Percentiles rank a stretch among this genome's conserved stretches.
Conservation (phyloP, 2,888 invertebrate species). For the Pseudococcus longispinus region DNA sequence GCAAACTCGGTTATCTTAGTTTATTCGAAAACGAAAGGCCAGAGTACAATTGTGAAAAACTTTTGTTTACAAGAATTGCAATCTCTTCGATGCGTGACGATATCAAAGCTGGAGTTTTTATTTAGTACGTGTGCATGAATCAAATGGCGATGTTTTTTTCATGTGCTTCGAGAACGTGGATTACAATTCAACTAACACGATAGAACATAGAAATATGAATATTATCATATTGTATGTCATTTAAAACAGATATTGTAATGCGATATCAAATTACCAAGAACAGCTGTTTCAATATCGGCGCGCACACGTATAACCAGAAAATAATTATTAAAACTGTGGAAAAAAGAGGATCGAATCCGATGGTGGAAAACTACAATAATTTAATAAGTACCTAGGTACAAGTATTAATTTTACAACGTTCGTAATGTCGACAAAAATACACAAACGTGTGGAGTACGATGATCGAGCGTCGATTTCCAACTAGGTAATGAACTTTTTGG, state of each 20-base stretch:
- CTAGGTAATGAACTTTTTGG: too few relatives aligned
- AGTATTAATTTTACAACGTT: too few relatives aligned
- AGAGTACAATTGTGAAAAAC: neutral
- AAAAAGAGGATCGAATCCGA: neutral
- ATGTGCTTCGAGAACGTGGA: neutral
- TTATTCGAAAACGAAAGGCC: neutral
- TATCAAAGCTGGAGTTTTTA: constrained; percentile 8
- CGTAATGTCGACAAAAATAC: too few relatives aligned
- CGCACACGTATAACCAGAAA: neutral
- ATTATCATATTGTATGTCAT: constrained; percentile 31
- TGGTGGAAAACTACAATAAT: neutral
- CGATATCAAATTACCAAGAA: constrained; percentile 29
- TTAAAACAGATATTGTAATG: neutral
- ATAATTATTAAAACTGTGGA: neutral
- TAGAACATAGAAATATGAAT: neutral
- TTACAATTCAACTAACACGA: neutral
- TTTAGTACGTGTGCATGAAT: neutral
- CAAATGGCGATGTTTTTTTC: neutral
- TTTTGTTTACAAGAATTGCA: constrained; percentile 3
- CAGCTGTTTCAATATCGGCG: constrained; percentile 33
- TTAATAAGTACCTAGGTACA: neutral
- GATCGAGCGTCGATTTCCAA: too few relatives aligned
- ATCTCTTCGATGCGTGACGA: neutral
- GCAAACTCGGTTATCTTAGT: neutral
- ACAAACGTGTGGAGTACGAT: too few relatives aligned